Evolutionary conservation across 2,113 vertebrate genomes (phyloP), one percentile per base, ranked within the genome.

Genomic region (Mirza zaza): DNA sequence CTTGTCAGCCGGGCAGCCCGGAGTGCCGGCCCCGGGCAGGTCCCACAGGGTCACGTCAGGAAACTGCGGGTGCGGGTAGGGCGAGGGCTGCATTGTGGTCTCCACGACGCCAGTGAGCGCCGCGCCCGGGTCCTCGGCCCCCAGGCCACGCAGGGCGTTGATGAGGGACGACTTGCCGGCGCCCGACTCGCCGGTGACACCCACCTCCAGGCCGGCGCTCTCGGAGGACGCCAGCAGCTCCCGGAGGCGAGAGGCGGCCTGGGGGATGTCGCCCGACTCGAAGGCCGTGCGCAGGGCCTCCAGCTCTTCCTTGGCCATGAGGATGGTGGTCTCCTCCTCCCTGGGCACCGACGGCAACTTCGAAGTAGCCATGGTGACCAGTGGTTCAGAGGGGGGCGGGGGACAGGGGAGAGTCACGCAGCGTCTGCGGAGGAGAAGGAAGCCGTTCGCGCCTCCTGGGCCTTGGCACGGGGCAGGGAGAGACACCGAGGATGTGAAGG

Each of bases 121-220:
- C 18, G 98, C 98, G 0, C 85, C 97, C 0, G 97, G 96, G 6
- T 98, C 98, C 73, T 98, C 98, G 21, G 98, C 98, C 0, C 96
- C 96, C 73, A 99, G 81, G 61, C 98, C 98, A 0, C 98, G 97
- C 27, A 99, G 96, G 68, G 98, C 98, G 15, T 99, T 99, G 93
- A 98, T 98, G 94, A 99, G 98, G 8, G 98, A 98, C 17, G 99
- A 99, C 88, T 99, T 99, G 73, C 99, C 99, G 0, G 98, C 97
- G 0, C 98, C 98, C 0, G 98, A 98, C 96, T 99, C 98, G 34
- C 98, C 99, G 0, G 98, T 98, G 83, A 99, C 87, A 0, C 98
- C 98, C 76, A 99, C 98, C 71, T 99, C 98, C 75, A 99, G 97
- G 23, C 87, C 77, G 65, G 11, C 29, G 57, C 71, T 87, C 12